phyloP scores from a whole-genome alignment of 2,113 vertebrate species.

The Ceratotherium simum region DNA sequence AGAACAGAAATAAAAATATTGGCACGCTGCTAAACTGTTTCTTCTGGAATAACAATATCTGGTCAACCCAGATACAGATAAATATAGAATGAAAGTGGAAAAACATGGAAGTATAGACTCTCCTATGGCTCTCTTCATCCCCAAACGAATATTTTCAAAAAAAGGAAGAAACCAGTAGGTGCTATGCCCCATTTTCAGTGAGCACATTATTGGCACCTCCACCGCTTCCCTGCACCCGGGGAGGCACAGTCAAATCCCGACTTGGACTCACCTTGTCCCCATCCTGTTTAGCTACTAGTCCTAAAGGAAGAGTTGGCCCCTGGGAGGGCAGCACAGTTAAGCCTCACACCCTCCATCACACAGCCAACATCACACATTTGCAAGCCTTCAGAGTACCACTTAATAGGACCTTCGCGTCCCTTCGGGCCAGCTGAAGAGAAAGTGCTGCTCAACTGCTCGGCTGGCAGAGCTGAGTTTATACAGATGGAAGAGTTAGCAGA shows the following conservation, averaged over 20 bases:
- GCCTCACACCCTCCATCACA: conserved; percentile 49
- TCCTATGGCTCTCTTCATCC: neutral
- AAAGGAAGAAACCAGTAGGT: neutral
- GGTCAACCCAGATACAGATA: neutral
- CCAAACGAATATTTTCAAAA: neutral
- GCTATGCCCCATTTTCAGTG: neutral
- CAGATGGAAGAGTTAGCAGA: conserved; percentile 91
- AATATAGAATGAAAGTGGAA: neutral
- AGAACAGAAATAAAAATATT: neutral
- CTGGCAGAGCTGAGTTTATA: conserved; percentile 89
- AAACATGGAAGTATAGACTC: neutral
- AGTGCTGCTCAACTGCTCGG: conserved; percentile 84
- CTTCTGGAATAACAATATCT: neutral
- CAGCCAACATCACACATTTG: conserved; percentile 71
- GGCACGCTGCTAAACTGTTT: neutral
- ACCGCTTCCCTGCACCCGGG: neutral
- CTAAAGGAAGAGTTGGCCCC: neutral
- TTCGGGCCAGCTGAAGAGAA: conserved; percentile 84
- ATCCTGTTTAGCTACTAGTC: neutral
- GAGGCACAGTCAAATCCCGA: neutral
- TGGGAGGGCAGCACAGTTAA: conserved; percentile 36
- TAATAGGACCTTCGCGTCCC: conserved; percentile 83
- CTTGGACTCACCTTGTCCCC: neutral
- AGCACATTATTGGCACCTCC: accelerated
- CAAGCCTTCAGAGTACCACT: conserved; percentile 86